A percentile compares a stretch with the other conserved stretches of the same genome.
Conservation (phyloP, 1,140 invertebrate species). For the Megathymus violae region DNA sequence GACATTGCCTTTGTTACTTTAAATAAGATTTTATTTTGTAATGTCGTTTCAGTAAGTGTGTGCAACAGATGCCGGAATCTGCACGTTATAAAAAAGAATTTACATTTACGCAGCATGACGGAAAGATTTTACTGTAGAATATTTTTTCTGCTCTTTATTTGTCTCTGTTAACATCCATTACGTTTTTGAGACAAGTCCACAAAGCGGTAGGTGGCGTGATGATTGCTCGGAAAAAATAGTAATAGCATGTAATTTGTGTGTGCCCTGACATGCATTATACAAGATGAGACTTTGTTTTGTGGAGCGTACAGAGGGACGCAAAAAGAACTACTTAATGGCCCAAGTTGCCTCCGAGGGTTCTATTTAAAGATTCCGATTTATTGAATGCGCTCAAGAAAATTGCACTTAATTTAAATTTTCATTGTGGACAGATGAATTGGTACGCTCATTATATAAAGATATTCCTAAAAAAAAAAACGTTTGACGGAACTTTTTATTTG, state of each 20-base stretch:
- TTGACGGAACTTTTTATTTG: no score
- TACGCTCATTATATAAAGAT: conserved; percentile 14
- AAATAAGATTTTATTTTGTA: conserved; percentile 7
- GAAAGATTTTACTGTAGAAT: conserved; percentile 29
- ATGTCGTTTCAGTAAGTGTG: conserved; percentile 1
- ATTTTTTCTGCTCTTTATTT: conserved; percentile 32
- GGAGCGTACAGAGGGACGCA: conserved; percentile 20
- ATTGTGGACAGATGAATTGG: conserved; percentile 18
- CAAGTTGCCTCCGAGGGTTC: conserved; percentile 23
- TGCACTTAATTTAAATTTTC: conserved; percentile 27
- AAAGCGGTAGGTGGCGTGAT: conserved; percentile 36
- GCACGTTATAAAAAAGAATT: conserved; percentile 18
- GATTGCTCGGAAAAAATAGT: conserved; percentile 41
- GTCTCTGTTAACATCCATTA: conserved; percentile 32
- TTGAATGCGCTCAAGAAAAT: conserved; percentile 34
- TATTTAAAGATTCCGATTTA: conserved; percentile 37
- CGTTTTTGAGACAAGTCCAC: conserved; percentile 30
- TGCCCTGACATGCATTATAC: conserved; percentile 33
- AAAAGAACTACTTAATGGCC: conserved; percentile 23
- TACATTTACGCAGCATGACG: conserved; percentile 21
- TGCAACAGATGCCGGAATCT: conserved; percentile 8
- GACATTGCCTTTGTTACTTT: neutral
- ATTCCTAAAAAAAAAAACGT: neutral
- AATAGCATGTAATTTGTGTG: conserved; percentile 44
- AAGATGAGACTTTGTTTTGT: conserved; percentile 33